These are phyloP conservation scores for Meloidogyne exigua DNA, from an alignment of 1,140 invertebrate species.

Conservation along the genomic window DNA sequence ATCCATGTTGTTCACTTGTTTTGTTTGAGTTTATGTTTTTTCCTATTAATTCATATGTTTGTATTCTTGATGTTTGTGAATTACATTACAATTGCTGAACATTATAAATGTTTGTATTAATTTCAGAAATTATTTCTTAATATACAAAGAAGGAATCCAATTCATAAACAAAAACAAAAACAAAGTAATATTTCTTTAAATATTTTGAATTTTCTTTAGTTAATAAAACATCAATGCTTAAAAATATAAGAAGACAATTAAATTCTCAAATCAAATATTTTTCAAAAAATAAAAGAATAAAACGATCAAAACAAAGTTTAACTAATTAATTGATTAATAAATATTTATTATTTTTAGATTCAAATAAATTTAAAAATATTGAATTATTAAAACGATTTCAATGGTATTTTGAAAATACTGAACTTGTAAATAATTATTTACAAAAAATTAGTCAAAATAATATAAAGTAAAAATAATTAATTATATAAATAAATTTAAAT, in stretches of 20 bases:
- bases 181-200: too few relatives aligned
- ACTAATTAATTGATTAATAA: background rate
- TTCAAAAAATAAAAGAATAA: background rate
- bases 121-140: too few relatives aligned
- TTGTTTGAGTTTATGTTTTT: too few relatives aligned
- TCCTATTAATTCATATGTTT: too few relatives aligned
- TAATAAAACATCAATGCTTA: background rate
- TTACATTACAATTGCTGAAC: background rate
- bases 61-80: background rate
- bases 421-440: background rate
- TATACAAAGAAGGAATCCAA: too few relatives aligned
- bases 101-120: too few relatives aligned
- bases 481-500: background rate
- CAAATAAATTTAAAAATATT: background rate
- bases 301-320: background rate
- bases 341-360: background rate
- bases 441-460: conserved; percentile 3
- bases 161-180: too few relatives aligned
- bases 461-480: background rate
- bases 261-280: background rate
- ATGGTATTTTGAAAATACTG: background rate
- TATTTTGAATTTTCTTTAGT: too few relatives aligned
- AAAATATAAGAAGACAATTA: background rate
- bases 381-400: background rate
- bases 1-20: too few relatives aligned